Base-by-base conservation (phyloP, 2,888 invertebrate species). In the Catotricha subobsoleta region DNA sequence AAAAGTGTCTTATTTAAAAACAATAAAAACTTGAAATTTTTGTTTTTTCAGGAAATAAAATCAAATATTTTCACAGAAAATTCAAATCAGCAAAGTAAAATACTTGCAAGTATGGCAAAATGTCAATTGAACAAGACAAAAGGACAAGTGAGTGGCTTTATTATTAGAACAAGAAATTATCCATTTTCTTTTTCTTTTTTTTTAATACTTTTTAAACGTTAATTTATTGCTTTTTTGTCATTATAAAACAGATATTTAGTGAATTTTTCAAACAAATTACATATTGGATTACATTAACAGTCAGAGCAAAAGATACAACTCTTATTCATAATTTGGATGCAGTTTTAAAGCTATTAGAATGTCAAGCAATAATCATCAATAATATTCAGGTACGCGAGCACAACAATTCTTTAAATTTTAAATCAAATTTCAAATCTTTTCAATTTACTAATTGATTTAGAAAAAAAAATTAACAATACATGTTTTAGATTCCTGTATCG, bases 181-280 rank as follows among this genome's bases (percentile, higher is more conserved):
- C 33, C 15, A 29, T 20, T 39, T 10, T 10, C 12, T 16, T 18
- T 16, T 3, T 21, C 8, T 30, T 20, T 13, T 12, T 19, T 4
- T 28, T 1, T 7, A 29, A 20, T 20, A 3, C 13, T 27, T 41
- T 38, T 13, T 12, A 37, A 23, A 12, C 13, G 21, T 12, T 21
- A 9, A 4, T 19, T 18, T 12, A n/a, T n/a, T n/a, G n/a, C n/a
- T n/a, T n/a, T n/a, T n/a, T n/a, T n/a, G n/a, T n/a, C n/a, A n/a
- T n/a, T n/a, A n/a, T n/a, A n/a, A n/a, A n/a, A 12, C 39, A 62
- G 62, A 59, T 62, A 44, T 58, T 62, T 29, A 62, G 56, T 42
- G 58, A 60, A 25, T 52, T 57, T 35, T 61, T 60, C 40, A 56
- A 57, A 41, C 44, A 53, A n/a, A 54, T 60, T n/a, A 52, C 48